Conservation (phyloP, 1,140 invertebrate genomes). For the Onthophagus taurus region DNA sequence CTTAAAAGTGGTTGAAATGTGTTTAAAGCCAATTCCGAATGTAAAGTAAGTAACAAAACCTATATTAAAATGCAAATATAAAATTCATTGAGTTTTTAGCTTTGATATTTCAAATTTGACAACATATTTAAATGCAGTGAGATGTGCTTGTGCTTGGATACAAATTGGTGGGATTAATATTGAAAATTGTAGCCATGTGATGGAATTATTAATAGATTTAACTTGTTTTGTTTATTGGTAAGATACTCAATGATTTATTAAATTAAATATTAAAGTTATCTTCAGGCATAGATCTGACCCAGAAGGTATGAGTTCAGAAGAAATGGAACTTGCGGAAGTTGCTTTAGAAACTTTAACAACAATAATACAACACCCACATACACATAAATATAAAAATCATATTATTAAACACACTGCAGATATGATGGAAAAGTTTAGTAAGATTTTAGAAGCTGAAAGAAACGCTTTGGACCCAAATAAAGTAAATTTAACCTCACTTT, state of each 20-base stretch:
- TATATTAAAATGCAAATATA: constrained; percentile 16
- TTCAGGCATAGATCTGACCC: constrained; percentile 34
- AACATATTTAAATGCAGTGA: constrained; percentile 44
- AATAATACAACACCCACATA: constrained; percentile 31
- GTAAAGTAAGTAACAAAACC: constrained; percentile 33
- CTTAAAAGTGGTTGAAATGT: constrained; percentile 36
- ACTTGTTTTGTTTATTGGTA: constrained; percentile 37
- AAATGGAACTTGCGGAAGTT: constrained; percentile 48
- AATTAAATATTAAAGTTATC: constrained; percentile 13
- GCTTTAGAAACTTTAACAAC: constrained; percentile 50
- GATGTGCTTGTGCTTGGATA: constrained; percentile 56
- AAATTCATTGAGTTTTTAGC: constrained; percentile 19
- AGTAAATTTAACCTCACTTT: constrained; percentile 16
- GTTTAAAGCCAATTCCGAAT: constrained; percentile 31
- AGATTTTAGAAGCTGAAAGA: constrained; percentile 32
- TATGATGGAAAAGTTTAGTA: constrained; percentile 35
- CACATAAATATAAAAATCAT: constrained; percentile 26
- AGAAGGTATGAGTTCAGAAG: constrained; percentile 41
- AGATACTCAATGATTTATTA: constrained; percentile 4
- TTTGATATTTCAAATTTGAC: constrained; percentile 36
- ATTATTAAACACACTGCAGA: constrained; percentile 28
- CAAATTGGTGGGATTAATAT: constrained; percentile 38
- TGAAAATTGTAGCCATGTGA: constrained; percentile 28
- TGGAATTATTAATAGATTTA: constrained; percentile 33
- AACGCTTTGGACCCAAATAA: constrained; percentile 28